phyloP scores from a whole-genome alignment of 2,113 vertebrate species.

The Odobenus rosmarus region DNA sequence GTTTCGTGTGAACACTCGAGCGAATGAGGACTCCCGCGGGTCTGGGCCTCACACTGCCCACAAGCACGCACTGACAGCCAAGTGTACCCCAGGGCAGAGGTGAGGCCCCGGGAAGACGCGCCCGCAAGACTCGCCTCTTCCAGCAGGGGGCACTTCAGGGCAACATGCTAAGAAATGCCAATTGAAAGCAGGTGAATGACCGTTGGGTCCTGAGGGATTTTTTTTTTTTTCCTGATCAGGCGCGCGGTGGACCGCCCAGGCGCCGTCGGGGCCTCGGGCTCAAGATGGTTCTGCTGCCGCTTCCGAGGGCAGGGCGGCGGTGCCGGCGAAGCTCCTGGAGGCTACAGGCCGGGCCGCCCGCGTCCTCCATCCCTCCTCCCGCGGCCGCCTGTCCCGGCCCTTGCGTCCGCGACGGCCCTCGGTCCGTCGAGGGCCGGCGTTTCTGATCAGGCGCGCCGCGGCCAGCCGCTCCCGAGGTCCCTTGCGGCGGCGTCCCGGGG shows the following conservation, averaged over 20 bases:
- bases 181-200: not conserved
- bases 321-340: slow-evolving; percentile 67
- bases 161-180: not conserved
- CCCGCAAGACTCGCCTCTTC: not conserved
- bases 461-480: slow-evolving; percentile 76
- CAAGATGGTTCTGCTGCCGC: slow-evolving; percentile 65
- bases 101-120: not conserved
- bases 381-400: slow-evolving; percentile 43
- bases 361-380: slow-evolving; percentile 68
- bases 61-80: no score
- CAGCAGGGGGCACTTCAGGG: not conserved
- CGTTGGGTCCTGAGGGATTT: fast-evolving
- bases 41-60: no score
- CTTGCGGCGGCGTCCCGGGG: slow-evolving; percentile 70
- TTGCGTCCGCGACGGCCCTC: not conserved
- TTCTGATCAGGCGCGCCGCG: slow-evolving; percentile 77
- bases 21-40: no score
- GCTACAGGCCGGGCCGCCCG: slow-evolving; percentile 50
- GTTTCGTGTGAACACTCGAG: not conserved
- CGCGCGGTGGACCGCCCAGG: slow-evolving; percentile 53
- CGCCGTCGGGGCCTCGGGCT: not conserved
- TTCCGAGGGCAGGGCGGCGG: slow-evolving; percentile 85
- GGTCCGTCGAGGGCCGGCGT: not conserved
- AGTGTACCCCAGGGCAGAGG: not conserved
- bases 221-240: slow-evolving; percentile 42